A percentile compares a stretch with the other conserved stretches of the same genome.
Conservation (phyloP, 2,888 invertebrate species). For the Oxystoma pomonae region DNA sequence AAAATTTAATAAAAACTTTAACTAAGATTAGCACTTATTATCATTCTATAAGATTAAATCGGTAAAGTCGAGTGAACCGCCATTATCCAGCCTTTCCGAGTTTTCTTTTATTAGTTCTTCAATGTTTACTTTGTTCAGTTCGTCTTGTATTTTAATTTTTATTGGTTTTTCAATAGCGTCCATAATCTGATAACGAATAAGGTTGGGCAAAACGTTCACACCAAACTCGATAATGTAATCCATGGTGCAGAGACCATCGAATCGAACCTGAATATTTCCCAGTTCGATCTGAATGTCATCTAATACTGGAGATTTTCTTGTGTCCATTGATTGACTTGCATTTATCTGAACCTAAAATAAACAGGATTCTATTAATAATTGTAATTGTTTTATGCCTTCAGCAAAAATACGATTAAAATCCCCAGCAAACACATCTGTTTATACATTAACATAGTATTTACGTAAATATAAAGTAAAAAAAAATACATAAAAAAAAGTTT, state of each 20-base stretch:
- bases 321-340: conserved; percentile 73
- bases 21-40: too few species aligned
- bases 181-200: conserved; percentile 83
- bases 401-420: too few species aligned
- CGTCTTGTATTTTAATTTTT: conserved; percentile 67
- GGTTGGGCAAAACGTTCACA: conserved; percentile 79
- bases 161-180: conserved; percentile 78
- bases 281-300: conserved; percentile 70
- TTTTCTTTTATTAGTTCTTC: conserved; percentile 70
- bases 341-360: conserved; percentile 53
- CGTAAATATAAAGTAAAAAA: too few species aligned
- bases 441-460: too few species aligned
- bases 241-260: conserved; percentile 80
- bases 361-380: too few species aligned
- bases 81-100: conserved; percentile 60
- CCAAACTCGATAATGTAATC: conserved; percentile 79
- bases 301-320: conserved; percentile 65
- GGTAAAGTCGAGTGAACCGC: conserved; percentile 19
- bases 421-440: too few species aligned
- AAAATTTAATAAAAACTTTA: too few species aligned
- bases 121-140: conserved; percentile 69
- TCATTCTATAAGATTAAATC: too few species aligned
- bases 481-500: too few species aligned
- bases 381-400: too few species aligned
- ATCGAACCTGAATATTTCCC: conserved; percentile 73